Base-by-base conservation (phyloP, 2,888 invertebrate genomes). In the Pomacea canaliculata region DNA sequence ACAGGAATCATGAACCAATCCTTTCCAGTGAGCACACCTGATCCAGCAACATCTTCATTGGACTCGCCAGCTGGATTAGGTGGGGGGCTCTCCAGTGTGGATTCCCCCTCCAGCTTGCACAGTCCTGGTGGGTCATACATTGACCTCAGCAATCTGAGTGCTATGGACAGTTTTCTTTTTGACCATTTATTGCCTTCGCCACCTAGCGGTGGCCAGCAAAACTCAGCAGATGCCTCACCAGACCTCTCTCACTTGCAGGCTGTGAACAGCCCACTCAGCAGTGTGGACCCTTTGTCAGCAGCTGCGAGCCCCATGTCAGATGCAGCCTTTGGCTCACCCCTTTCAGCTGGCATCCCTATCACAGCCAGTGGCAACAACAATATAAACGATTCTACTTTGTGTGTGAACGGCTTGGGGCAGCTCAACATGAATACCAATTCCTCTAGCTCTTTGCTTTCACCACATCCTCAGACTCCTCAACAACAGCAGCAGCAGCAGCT, bases 291-390 rank as follows among this genome's bases (percentile, higher is more conserved):
- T 19, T 37, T 78, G 46, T 56, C 72, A 12, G 56, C 62, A 16
- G 76, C 71, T n/a, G 48, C 73, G 23, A 78, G 66, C 49, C 49
- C 76, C 51, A 18, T 68, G 48, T 7, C 60, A 60, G n/a, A 68
- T 69, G 23, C 46, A 67, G 18, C 23, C 27, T 51, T 65, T 66
- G 68, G 63, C 56, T 70, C 77, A 49, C 74, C 71, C 73, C 79
- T 77, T 77, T 78, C 79, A 70, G 76, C 79, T 7, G 78, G 81
- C 78, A 76, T 78, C 80, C 79, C 76, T 79, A 79, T 79, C 81
- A 81, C 77, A 65, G 79, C 77, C 48, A 78, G 76, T 7, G 78
- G 79, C 19, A 63, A 63, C 19, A 12, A 8, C 27, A 27, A 1
- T 63, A 27, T 23, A 27, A n/a, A n/a, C 27, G 63, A n/a, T 63